Evolutionary conservation across 2,888 invertebrate genomes (phyloP), one percentile per base, ranked within the genome.

Genomic region (Arrhopalites spinosus): DNA sequence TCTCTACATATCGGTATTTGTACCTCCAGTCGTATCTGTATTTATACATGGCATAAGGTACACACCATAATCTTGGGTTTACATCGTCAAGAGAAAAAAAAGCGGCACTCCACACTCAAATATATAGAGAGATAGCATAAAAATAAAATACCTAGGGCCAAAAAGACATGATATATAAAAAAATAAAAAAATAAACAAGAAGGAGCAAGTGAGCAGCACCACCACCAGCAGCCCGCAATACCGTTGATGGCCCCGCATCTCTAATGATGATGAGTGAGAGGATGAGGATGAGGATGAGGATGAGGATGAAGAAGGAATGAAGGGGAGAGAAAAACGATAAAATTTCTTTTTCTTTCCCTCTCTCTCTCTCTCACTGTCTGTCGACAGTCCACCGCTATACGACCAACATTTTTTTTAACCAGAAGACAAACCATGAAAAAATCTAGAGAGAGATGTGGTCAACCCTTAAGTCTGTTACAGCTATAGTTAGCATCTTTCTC

Each of bases 91-190:
- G 36, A 7, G 36, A 7, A 36, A 36, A 36, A 36, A 36, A 36
- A 36, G 36, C 36, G 36, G 36, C 36, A 36, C 76, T 77, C 59
- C 73, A 67, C 64, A 72, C 53, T 70, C 29, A 70, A 70, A 71
- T 73, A 61, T n/a, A n/a, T n/a, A n/a, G n/a, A n/a, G n/a, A n/a
- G n/a, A 76, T 67, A 72, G 76, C 75, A 78, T 76, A 77, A 77
- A 77, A 80, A 79, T 79, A 80, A n/a, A 79, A 79, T 78, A 80
- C 79, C 79, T 77, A 69, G 50, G 80, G 79, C 79, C 73, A 79
- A 53, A 78, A 77, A 78, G 78, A 75, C 76, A 78, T 73, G 70
- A 64, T 74, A 78, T 56, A 64, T 36, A 29, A 63, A 47, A 20
- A n/a, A 43, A 29, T 29, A 20, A 64, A 73, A 23, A 36, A 45